phyloP scores from a whole-genome alignment of 2,888 invertebrate genomes.

The Megalurothrips usitatus region DNA sequence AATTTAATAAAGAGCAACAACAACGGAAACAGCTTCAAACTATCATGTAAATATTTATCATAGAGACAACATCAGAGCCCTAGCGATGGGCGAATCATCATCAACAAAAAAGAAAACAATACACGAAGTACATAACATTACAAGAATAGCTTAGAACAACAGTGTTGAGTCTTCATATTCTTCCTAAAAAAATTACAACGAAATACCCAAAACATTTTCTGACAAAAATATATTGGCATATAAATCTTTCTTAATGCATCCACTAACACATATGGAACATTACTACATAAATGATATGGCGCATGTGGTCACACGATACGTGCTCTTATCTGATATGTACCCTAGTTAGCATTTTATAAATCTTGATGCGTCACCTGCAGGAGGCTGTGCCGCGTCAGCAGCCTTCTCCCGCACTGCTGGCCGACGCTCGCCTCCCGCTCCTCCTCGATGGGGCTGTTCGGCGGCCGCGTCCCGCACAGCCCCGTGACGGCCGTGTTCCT shows the following conservation, averaged over 20 bases:
- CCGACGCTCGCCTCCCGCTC: neutral
- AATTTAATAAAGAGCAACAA: neutral
- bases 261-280: neutral
- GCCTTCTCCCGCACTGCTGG: neutral
- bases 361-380: neutral
- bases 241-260: neutral
- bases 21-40: neutral
- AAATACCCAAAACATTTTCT: neutral
- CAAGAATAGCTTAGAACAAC: neutral
- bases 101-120: too few relatives aligned
- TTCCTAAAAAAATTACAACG: neutral
- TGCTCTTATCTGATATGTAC: constrained; percentile 14
- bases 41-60: neutral
- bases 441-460: too few relatives aligned
- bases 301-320: neutral
- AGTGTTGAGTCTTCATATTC: neutral
- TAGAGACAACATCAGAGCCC: neutral
- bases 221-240: constrained; percentile 5
- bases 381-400: neutral
- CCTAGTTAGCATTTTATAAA: neutral
- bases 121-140: neutral
- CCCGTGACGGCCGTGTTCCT: too few relatives aligned
- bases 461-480: too few relatives aligned
- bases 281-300: constrained; percentile 11
- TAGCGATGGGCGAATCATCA: too few relatives aligned